Evolutionary conservation across 2,797 vertebrate genomes (phyloP).

Genomic region (Microctenopoma stevenorrisi): DNA sequence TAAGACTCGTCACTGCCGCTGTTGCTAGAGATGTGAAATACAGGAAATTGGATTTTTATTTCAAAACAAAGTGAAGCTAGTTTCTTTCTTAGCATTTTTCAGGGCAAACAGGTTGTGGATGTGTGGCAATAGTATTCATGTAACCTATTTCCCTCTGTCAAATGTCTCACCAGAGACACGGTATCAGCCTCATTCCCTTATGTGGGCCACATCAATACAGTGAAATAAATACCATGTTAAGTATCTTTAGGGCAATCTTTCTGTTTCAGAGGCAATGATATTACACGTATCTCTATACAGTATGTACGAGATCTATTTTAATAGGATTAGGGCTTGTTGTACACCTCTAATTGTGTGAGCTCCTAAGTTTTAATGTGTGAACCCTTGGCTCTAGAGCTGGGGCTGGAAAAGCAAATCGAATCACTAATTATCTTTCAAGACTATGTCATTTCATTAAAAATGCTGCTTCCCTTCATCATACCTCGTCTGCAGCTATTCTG

Average conservation of each 20-base stretch:
- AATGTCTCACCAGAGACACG: slow-evolving; percentile 70
- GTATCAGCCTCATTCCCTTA: slow-evolving; percentile 62
- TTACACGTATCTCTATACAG: slow-evolving; percentile 74
- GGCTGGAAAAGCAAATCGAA: slow-evolving; percentile 30
- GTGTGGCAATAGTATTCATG: slow-evolving; percentile 73
- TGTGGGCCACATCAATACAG: slow-evolving; percentile 67
- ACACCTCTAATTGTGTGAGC: slow-evolving; percentile 42
- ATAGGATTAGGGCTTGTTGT: slow-evolving; percentile 77
- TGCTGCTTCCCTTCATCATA: slow-evolving; percentile 51
- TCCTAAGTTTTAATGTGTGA: slow-evolving; percentile 49
- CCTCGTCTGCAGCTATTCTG: slow-evolving; percentile 36
- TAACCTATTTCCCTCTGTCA: slow-evolving; percentile 66
- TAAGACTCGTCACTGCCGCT: slow-evolving; percentile 26
- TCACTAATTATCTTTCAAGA: slow-evolving; percentile 62
- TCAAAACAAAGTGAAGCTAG: background rate
- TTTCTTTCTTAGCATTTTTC: slow-evolving; percentile 22
- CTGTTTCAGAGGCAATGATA: slow-evolving; percentile 77
- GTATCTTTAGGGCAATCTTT: slow-evolving; percentile 78
- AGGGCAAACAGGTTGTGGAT: slow-evolving; percentile 67
- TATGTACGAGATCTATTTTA: slow-evolving; percentile 80
- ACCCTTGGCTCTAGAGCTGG: slow-evolving; percentile 39
- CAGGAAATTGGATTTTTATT: background rate
- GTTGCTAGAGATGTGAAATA: slow-evolving; percentile 9
- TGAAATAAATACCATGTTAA: slow-evolving; percentile 80
- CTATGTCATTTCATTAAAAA: slow-evolving; percentile 54